These are phyloP conservation scores for Drosophila setosimentum DNA, from an alignment of 2,888 invertebrate species.

Conservation along the genomic window DNA sequence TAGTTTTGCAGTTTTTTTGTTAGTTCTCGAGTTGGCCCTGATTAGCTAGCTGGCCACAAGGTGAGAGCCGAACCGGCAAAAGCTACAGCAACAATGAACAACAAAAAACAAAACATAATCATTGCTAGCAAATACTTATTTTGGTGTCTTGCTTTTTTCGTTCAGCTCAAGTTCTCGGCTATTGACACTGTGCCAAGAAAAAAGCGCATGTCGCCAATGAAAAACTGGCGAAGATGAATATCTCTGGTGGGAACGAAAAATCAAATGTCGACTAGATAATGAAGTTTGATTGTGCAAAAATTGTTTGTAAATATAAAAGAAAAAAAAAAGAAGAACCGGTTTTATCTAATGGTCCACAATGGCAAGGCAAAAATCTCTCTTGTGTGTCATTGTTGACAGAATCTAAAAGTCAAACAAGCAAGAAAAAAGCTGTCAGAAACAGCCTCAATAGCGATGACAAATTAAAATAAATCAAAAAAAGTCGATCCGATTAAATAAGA, in stretches of 20 bases:
- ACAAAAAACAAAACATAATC: conserved; percentile 29
- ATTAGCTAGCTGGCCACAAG: conserved; percentile 42
- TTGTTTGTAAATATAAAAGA: not conserved
- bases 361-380: conserved; percentile 26
- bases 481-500: not conserved
- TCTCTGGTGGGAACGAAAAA: conserved; percentile 23
- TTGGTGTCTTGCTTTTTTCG: conserved; percentile 33
- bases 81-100: conserved; percentile 4
- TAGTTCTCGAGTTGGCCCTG: conserved; percentile 28
- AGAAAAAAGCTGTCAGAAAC: not conserved
- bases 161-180: conserved; percentile 67
- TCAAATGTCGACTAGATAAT: conserved; percentile 31
- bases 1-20: conserved; percentile 28
- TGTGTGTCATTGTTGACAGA: conserved; percentile 11
- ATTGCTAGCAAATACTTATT: conserved; percentile 48
- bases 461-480: not conserved
- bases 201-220: conserved; percentile 55
- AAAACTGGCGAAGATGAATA: conserved; percentile 37
- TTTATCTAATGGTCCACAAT: conserved; percentile 42
- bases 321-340: conserved; percentile 50
- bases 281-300: conserved; percentile 48
- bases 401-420: not conserved
- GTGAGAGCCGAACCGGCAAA: conserved; percentile 24
- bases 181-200: conserved; percentile 65
- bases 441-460: not conserved